Conservation (phyloP, 2,888 invertebrate genomes). For the Clusia tigrina region DNA sequence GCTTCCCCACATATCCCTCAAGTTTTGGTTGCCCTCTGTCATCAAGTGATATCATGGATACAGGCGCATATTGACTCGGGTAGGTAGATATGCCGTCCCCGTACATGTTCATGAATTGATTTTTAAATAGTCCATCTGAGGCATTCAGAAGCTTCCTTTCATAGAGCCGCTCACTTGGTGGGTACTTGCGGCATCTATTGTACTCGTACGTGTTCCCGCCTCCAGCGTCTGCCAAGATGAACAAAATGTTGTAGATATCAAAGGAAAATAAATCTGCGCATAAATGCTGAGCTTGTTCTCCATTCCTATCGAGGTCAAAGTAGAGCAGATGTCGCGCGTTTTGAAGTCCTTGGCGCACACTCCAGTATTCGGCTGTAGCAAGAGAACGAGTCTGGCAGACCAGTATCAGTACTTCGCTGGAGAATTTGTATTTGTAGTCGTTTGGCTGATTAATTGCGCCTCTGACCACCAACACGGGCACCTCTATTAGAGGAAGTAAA, state of each 20-base stretch:
- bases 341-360: neutral
- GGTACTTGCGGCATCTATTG: neutral
- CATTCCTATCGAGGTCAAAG: no score
- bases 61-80: slow-evolving; percentile 38
- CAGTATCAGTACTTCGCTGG: neutral
- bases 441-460: neutral
- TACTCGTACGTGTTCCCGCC: neutral
- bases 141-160: neutral
- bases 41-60: slow-evolving; percentile 37
- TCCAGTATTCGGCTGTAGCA: neutral
- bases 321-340: neutral
- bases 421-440: neutral
- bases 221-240: neutral
- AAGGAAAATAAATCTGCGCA: neutral
- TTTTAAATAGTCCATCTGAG: slow-evolving; percentile 28
- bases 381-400: no score
- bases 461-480: neutral
- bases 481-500: neutral
- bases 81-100: slow-evolving; percentile 32
- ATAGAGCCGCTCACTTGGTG: neutral
- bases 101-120: slow-evolving; percentile 42
- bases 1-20: slow-evolving; percentile 37
- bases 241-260: neutral
- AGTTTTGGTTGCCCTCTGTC: slow-evolving; percentile 22
- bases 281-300: neutral